A percentile compares a stretch with the other conserved stretches of the same genome.
Conservation (phyloP, 2,113 vertebrate genomes). For the Hippocampus guttulatus region DNA sequence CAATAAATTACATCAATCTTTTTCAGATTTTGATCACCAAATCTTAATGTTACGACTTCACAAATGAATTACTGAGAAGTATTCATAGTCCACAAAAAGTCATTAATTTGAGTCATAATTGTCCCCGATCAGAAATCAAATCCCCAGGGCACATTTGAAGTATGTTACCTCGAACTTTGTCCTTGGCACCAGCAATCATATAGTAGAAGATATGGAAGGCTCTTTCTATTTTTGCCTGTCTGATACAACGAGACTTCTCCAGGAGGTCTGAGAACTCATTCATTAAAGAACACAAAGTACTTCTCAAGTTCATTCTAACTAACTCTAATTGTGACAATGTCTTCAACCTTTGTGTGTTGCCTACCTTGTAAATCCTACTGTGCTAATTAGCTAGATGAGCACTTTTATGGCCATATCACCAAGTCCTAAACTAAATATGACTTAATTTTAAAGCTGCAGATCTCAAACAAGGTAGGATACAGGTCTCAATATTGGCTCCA, state of each 20-base stretch:
- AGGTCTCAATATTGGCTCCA: conserved; percentile 96
- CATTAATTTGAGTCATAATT: background rate
- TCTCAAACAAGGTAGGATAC: conserved; percentile 79
- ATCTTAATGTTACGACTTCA: background rate
- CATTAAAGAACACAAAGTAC: conserved; percentile 46
- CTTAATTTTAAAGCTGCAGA: background rate
- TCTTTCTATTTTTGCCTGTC: conserved; percentile 92
- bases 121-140: background rate
- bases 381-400: background rate
- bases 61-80: background rate
- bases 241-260: conserved; percentile 95
- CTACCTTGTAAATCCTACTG: background rate
- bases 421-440: background rate
- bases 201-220: conserved; percentile 98
- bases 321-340: background rate
- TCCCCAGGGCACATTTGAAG: background rate
- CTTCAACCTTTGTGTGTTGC: background rate
- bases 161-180: conserved; percentile 61
- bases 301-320: background rate
- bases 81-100: background rate
- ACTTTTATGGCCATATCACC: background rate
- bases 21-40: background rate
- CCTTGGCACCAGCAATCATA: conserved; percentile 82
- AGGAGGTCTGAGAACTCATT: conserved; percentile 77
- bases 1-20: background rate